Evolutionary conservation across 2,113 vertebrate species (phyloP).

Genomic region (Cariama cristata): DNA sequence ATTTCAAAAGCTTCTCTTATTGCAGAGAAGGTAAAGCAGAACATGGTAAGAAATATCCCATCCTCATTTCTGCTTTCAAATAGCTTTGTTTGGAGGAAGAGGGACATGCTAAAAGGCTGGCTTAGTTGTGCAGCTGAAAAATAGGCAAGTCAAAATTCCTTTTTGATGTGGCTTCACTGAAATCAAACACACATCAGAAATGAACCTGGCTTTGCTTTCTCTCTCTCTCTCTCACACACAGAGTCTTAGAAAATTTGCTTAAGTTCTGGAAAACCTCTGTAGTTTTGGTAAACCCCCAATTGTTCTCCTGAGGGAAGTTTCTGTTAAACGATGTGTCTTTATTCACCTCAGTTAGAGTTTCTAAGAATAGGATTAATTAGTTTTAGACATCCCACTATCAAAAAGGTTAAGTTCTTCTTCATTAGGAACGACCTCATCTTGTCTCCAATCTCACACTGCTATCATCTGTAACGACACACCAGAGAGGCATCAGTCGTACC

Average conservation of each 20-base stretch:
- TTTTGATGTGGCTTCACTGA: too few relatives aligned
- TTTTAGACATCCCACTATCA: slow-evolving; percentile 34
- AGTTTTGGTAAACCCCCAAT: slow-evolving; percentile 28
- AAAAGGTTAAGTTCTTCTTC: slow-evolving; percentile 69
- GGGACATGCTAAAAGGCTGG: background rate
- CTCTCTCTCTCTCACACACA: background rate
- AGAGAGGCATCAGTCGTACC: slow-evolving; percentile 54
- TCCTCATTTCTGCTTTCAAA: background rate
- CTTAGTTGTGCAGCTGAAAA: background rate
- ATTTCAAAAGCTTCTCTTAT: background rate
- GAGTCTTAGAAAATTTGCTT: background rate
- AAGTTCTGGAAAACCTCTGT: slow-evolving; percentile 12
- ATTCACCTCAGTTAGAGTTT: slow-evolving; percentile 43
- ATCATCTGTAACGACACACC: slow-evolving; percentile 51
- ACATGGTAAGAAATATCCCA: background rate
- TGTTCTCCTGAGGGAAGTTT: slow-evolving; percentile 30
- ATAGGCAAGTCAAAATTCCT: background rate
- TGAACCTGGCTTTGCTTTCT: background rate
- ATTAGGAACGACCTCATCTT: slow-evolving; percentile 70
- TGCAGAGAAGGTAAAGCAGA: background rate
- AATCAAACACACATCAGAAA: background rate
- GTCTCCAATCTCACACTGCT: slow-evolving; percentile 42
- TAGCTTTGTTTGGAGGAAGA: background rate
- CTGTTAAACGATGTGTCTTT: background rate
- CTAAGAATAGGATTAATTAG: slow-evolving; percentile 67